Percentiles rank a stretch among this genome's conserved stretches.
phyloP scores from a whole-genome alignment of 2,888 invertebrate genomes.

The Himalopsyche kuldschensis region DNA sequence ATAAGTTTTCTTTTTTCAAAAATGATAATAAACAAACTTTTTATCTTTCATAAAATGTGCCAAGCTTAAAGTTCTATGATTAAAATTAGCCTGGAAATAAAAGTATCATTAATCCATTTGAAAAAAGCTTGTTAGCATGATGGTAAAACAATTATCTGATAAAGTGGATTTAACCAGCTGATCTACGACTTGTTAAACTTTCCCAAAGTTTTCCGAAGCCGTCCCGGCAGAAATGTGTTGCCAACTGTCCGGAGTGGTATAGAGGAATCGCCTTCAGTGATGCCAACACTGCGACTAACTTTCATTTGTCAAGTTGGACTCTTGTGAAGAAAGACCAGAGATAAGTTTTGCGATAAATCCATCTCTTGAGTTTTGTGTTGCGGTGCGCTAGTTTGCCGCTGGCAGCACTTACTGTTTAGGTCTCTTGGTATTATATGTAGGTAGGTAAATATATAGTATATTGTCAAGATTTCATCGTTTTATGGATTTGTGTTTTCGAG shows the following conservation, averaged over 20 bases:
- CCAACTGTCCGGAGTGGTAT: neutral
- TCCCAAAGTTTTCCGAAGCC: neutral
- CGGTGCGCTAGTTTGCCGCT: neutral
- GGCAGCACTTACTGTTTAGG: neutral
- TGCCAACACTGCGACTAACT: neutral
- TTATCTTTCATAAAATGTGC: too few species aligned
- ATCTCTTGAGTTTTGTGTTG: neutral
- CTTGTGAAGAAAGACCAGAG: neutral
- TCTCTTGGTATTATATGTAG: neutral
- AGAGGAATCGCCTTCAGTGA: neutral
- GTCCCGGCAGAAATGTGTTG: neutral
- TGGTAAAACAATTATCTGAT: too few species aligned
- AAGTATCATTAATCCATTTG: too few species aligned
- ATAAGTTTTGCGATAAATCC: neutral
- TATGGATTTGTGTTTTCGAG: too few species aligned
- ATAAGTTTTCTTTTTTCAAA: too few species aligned
- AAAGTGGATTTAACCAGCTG: neutral
- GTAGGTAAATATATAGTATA: neutral
- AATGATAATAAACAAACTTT: too few species aligned
- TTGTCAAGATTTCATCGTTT: neutral
- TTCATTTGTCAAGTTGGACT: conserved; percentile 2
- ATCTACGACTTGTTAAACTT: neutral
- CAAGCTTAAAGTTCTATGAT: too few species aligned
- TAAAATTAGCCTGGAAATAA: too few species aligned
- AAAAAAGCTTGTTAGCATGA: too few species aligned